A percentile compares a stretch with the other conserved stretches of the same genome.
Evolutionary conservation across 2,113 vertebrate genomes (phyloP).

Genomic region (Dicaeum eximium): DNA sequence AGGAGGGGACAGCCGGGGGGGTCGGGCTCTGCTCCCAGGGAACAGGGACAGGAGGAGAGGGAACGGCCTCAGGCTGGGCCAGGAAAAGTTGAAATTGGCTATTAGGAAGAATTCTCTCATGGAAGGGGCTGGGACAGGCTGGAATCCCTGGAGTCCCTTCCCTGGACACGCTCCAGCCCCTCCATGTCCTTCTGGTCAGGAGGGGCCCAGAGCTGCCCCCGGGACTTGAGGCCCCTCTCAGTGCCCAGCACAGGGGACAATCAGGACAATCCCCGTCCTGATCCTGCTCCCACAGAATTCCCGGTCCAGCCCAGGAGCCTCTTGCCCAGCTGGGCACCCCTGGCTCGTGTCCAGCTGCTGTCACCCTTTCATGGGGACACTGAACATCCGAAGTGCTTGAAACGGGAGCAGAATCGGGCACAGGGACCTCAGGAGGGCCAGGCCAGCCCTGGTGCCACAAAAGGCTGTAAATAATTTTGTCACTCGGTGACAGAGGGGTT

Average conservation of each 20-base stretch:
- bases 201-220: background rate
- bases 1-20: background rate
- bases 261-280: background rate
- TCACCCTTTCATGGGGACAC: accelerated
- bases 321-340: background rate
- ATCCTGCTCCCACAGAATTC: background rate
- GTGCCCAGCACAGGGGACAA: background rate
- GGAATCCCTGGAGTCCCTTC: background rate
- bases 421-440: background rate
- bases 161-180: background rate
- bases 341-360: background rate
- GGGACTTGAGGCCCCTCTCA: background rate
- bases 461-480: background rate
- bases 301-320: background rate
- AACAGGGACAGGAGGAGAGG: background rate
- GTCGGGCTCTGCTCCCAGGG: background rate
- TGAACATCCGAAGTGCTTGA: accelerated
- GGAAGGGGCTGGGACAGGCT: background rate
- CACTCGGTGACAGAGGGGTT: accelerated
- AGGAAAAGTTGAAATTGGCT: accelerated
- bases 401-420: accelerated
- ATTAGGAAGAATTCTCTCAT: background rate
- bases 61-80: background rate
- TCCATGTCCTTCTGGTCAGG: background rate
- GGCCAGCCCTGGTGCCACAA: background rate